Conservation (phyloP, 2,888 invertebrate species). For the Chrysolina haemoptera region DNA sequence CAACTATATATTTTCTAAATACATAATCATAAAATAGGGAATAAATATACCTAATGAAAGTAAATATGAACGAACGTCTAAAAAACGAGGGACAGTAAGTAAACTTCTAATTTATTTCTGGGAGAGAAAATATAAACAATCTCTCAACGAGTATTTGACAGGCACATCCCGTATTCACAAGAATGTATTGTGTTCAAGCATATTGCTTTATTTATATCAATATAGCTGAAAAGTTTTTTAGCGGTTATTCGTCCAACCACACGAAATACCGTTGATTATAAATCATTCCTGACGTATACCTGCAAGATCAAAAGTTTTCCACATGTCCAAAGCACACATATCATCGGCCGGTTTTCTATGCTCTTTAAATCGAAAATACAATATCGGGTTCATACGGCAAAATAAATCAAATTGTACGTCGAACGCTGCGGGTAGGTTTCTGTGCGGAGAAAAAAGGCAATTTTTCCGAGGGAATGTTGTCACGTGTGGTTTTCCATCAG, state of each 20-base stretch:
- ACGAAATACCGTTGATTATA: neutral
- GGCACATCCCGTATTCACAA: too few relatives aligned
- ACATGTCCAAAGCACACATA: neutral
- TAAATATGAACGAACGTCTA: too few relatives aligned
- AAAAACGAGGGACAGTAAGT: too few relatives aligned
- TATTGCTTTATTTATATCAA: neutral
- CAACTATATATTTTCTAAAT: too few relatives aligned
- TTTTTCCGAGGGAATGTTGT: slow-evolving; percentile 13
- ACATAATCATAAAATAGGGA: too few relatives aligned
- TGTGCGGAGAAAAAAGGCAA: slow-evolving; percentile 6
- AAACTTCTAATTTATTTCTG: too few relatives aligned
- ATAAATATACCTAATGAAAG: too few relatives aligned
- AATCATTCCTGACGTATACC: slow-evolving; percentile 1
- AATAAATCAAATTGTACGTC: slow-evolving; percentile 21
- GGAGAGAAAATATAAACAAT: too few relatives aligned
- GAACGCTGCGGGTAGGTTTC: neutral
- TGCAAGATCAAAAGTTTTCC: slow-evolving; percentile 12
- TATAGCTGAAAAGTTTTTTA: neutral
- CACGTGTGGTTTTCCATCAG: slow-evolving; percentile 16
- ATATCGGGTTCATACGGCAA: slow-evolving; percentile 8
- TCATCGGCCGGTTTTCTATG: neutral
- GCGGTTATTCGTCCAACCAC: neutral
- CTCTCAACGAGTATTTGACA: too few relatives aligned
- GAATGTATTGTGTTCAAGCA: too few relatives aligned
- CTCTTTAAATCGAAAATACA: neutral